A percentile compares a stretch with the other conserved stretches of the same genome.
phyloP scores from a whole-genome alignment of 1,140 invertebrate species.

The Euglossa dilemma region DNA sequence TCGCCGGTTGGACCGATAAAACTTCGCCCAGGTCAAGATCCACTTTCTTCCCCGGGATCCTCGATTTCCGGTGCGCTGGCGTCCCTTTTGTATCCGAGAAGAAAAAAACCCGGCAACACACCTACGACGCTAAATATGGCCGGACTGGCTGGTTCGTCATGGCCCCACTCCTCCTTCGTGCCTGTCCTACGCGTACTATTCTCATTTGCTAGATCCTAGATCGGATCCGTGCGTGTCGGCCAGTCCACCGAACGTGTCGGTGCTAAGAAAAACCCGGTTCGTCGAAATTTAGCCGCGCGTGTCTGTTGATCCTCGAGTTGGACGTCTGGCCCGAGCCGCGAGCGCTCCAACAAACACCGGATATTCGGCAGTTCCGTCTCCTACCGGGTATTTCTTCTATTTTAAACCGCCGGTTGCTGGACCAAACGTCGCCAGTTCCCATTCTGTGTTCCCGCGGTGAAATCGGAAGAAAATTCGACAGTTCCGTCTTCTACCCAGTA shows the following conservation, averaged over 20 bases:
- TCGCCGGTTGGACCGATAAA: neutral
- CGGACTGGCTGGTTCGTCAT: constrained; percentile 60
- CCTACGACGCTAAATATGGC: constrained; percentile 73
- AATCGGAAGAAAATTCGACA: no score
- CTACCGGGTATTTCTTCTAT: no score
- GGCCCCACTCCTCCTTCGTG: constrained; percentile 33
- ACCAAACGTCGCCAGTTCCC: no score
- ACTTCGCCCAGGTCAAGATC: constrained; percentile 49
- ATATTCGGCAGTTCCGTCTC: neutral
- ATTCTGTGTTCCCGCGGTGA: no score
- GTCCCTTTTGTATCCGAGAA: neutral
- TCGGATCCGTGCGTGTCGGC: constrained; percentile 9
- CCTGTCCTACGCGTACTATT: constrained; percentile 64
- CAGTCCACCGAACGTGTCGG: constrained; percentile 53
- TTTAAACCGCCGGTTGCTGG: neutral
- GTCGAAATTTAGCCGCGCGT: neutral
- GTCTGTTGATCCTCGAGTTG: neutral
- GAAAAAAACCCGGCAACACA: constrained; percentile 29
- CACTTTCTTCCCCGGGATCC: constrained; percentile 30
- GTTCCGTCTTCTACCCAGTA: no score
- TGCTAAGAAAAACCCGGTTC: constrained; percentile 43
- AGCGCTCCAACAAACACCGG: neutral
- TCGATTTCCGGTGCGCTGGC: constrained; percentile 9
- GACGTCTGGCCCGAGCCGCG: neutral
- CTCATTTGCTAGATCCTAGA: constrained; percentile 48